Evolutionary conservation across 37 sponge, comb jelly and placozoan genomes (phyloP).

Genomic region (Lycopodina hypogea): DNA sequence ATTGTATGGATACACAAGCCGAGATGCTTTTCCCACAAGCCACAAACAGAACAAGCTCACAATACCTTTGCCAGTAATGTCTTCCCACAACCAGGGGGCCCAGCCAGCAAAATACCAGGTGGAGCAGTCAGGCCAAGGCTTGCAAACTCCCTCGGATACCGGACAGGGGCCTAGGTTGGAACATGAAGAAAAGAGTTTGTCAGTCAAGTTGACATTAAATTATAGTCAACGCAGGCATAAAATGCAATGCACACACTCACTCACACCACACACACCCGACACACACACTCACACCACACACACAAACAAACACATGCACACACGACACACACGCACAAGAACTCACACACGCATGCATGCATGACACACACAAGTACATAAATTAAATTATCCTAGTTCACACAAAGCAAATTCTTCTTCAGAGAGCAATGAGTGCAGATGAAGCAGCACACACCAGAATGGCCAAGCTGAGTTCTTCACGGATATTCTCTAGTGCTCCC

Average conservation of each 20-base stretch:
- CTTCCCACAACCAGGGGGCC: conserved; percentile 99
- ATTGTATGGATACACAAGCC: too few species aligned
- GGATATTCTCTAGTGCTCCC: conserved; percentile 85
- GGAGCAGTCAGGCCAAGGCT: conserved; percentile 77
- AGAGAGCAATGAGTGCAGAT: too few species aligned
- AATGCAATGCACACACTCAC: background rate
- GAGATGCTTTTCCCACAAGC: too few species aligned
- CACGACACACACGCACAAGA: too few species aligned
- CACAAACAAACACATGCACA: too few species aligned
- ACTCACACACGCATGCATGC: too few species aligned
- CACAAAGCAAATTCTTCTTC: too few species aligned
- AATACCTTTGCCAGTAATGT: conserved; percentile 96
- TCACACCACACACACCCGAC: too few species aligned
- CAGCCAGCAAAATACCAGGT: conserved; percentile 91
- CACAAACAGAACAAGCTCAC: too few species aligned
- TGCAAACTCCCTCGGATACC: conserved; percentile 79
- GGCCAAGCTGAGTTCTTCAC: conserved; percentile 86
- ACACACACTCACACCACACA: too few species aligned
- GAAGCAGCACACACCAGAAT: conserved; percentile 63
- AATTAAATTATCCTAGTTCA: too few species aligned
- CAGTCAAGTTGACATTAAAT: background rate
- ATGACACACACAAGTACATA: too few species aligned
- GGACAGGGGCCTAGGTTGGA: conserved; percentile 68
- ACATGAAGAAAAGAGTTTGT: background rate
- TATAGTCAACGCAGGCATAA: background rate